phyloP scores from a whole-genome alignment of 2,888 invertebrate species.

The Nymphalis polychloros region DNA sequence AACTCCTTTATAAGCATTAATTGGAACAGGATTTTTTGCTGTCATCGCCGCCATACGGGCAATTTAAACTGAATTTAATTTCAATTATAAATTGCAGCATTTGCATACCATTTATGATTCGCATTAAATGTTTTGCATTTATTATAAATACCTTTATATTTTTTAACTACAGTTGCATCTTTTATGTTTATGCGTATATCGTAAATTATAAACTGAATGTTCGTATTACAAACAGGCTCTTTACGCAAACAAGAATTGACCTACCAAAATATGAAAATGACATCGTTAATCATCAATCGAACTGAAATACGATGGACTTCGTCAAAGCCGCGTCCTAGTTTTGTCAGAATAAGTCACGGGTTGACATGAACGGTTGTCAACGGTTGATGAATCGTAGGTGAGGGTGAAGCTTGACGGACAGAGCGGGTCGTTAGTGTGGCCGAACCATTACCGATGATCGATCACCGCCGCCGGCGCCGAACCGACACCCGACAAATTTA shows the following conservation, averaged over 20 bases:
- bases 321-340: constrained; percentile 35
- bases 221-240: constrained; percentile 1
- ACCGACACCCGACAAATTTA: constrained; percentile 75
- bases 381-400: constrained; percentile 44
- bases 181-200: not conserved
- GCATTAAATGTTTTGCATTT: constrained; percentile 10
- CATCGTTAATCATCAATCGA: constrained; percentile 11
- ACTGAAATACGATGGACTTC: constrained; percentile 22
- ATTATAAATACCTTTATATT: constrained; percentile 3
- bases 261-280: constrained; percentile 9
- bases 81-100: constrained; percentile 24
- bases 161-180: constrained; percentile 4
- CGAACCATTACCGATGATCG: constrained; percentile 75
- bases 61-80: constrained; percentile 24
- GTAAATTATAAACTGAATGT: not conserved
- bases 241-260: constrained; percentile 1
- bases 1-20: constrained; percentile 18
- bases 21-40: constrained; percentile 28
- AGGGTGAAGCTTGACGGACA: constrained; percentile 47
- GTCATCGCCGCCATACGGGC: constrained; percentile 23
- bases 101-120: constrained; percentile 22
- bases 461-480: constrained; percentile 68
- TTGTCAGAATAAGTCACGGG: constrained; percentile 41
- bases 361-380: constrained; percentile 44
- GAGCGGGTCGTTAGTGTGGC: constrained; percentile 69